Evolutionary conservation across 2,113 vertebrate genomes (phyloP).

Genomic region (Jaculus jaculus): DNA sequence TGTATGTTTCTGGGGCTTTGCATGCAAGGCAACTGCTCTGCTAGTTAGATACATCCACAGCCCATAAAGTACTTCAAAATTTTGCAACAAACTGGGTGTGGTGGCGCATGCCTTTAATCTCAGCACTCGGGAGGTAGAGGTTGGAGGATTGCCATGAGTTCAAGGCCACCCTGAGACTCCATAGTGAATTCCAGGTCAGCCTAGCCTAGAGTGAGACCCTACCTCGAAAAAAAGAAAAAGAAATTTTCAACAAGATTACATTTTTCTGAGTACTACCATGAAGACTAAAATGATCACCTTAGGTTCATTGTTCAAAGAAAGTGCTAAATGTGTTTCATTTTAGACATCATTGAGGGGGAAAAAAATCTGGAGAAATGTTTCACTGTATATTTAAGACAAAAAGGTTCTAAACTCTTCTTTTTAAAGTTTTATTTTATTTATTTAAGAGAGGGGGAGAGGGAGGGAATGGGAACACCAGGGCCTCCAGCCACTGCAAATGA

Average conservation of each 20-base stretch:
- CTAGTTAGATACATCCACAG: background rate
- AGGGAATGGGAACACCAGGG: no score
- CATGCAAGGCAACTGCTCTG: background rate
- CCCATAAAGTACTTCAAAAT: background rate
- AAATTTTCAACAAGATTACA: background rate
- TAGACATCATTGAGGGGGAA: constrained; percentile 30
- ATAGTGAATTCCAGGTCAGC: no score
- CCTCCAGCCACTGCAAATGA: no score
- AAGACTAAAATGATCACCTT: background rate
- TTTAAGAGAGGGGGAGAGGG: no score
- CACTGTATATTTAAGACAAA: background rate
- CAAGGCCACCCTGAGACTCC: no score
- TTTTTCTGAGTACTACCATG: constrained; percentile 16
- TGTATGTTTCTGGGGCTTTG: background rate
- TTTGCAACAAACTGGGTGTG: no score
- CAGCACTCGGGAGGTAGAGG: no score
- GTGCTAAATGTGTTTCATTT: constrained; percentile 3
- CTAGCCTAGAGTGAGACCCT: no score
- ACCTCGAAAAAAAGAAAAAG: no score
- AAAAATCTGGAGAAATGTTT: constrained; percentile 28
- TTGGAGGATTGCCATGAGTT: no score
- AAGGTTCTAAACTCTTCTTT: background rate
- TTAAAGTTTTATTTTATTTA: no score
- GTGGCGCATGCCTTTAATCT: no score
- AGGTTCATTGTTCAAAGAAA: background rate